These are phyloP conservation scores for Stegodyphus dumicola DNA, from an alignment of 1,140 invertebrate species.

Conservation along the genomic window DNA sequence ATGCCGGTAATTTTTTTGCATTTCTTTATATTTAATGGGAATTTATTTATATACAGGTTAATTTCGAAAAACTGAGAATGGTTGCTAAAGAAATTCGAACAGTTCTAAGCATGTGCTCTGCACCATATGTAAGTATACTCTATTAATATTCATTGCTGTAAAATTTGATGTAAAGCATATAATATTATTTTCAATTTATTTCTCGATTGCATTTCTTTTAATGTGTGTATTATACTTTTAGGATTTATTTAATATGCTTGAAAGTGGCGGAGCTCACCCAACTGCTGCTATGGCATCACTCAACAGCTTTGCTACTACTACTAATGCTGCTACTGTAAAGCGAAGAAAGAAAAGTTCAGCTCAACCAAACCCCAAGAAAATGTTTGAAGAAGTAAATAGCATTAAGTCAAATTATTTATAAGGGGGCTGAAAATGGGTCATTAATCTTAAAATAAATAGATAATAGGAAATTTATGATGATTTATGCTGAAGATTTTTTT, in stretches of 20 bases:
- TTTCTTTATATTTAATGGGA: background rate
- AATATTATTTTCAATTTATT: no score
- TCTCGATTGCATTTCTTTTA: no score
- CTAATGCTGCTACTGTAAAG: constrained; percentile 58
- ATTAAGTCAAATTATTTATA: no score
- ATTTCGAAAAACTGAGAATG: constrained; percentile 99
- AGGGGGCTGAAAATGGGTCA: no score
- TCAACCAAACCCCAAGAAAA: constrained; percentile 94
- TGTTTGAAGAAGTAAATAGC: constrained; percentile 87
- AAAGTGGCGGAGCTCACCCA: constrained; percentile 84
- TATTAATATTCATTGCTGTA: background rate
- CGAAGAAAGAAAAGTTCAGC: constrained; percentile 87
- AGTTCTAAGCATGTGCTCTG: constrained; percentile 94
- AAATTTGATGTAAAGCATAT: no score
- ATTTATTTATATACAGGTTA: constrained; percentile 74
- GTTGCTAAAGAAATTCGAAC: constrained; percentile 96
- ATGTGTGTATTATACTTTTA: constrained; percentile 68
- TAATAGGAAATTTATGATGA: no score
- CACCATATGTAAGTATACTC: constrained; percentile 72
- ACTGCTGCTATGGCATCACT: constrained; percentile 89
- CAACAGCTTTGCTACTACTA: constrained; percentile 70
- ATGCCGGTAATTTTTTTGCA: no score
- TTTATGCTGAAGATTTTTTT: background rate
- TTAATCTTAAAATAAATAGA: no score
- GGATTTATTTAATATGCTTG: constrained; percentile 86